Base-by-base conservation (phyloP, 2,888 invertebrate species). In the Macrosoma leucophasiata region DNA sequence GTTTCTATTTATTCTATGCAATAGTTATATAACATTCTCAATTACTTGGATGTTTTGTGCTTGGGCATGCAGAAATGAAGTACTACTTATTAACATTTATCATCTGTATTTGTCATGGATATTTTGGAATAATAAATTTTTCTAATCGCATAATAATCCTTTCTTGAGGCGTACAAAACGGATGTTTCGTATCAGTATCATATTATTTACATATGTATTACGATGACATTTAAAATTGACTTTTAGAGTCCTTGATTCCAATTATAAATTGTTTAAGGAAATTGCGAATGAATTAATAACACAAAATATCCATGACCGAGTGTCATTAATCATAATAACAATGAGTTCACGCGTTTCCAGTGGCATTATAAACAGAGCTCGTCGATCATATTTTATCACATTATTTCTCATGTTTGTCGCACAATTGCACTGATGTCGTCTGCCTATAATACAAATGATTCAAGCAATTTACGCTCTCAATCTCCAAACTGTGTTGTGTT, bases 31-130 rank as follows among this genome's bases (percentile, higher is more conserved):
- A 66, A 75, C 69, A 68, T 76, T 70, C 63, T 53, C 57, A 57
- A 55, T 50, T 57, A 56, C 50, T 51, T 55, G 62, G 72, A 72
- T 70, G 71, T 69, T 70, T 59, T 72, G 71, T 78, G 82, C 81
- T 82, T 84, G 72, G 82, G 82, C 84, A 82, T 84, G 84, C 84
- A 84, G 84, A 79, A 81, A 84, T 82, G 81, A 68, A 67, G 65
- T 65, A 62, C 53, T 63, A 58, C 62, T 68, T 58, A 52, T 68
- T 62, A 55, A 58, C 56, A 44, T 56, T 33, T 39, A 31, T 29
- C 55, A 60, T 65, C 47, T 50, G 40, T 42, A 41, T 51, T 49
- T 55, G 36, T 59, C 60, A 59, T 70, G 69, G 64, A 53, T 55
- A 50, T 54, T 63, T 70, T 67, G 46, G 52, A 62, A 62, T n/a